Conservation (phyloP, 1,140 invertebrate genomes). For the Eufriesea mexicana region DNA sequence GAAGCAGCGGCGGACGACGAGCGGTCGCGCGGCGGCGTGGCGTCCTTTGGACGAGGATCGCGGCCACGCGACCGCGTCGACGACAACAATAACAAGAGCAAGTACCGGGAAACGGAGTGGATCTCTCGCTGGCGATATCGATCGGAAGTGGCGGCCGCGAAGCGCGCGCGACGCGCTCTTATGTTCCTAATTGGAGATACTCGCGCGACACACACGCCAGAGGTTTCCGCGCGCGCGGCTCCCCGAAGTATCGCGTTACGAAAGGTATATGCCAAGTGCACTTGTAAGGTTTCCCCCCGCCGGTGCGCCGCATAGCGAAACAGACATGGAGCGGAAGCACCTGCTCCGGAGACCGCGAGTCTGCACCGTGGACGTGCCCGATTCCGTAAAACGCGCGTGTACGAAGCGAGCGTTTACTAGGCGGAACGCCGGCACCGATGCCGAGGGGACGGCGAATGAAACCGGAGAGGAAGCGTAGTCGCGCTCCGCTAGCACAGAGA, state of each 20-base stretch:
- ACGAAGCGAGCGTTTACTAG: neutral
- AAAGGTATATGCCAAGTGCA: constrained; percentile 53
- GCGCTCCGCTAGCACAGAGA: neutral
- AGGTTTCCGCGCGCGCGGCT: constrained; percentile 55
- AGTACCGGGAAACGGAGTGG: neutral
- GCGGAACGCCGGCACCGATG: neutral
- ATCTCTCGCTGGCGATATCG: constrained; percentile 25
- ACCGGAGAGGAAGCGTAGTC: neutral
- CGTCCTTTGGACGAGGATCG: no score
- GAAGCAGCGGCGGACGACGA: no score
- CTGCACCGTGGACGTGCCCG: no score
- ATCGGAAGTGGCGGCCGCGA: neutral
- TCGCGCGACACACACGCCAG: constrained; percentile 31
- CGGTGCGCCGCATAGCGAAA: constrained; percentile 28
- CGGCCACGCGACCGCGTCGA: neutral
- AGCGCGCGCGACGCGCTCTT: constrained; percentile 12
- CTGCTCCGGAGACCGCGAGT: neutral
- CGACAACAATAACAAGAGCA: neutral
- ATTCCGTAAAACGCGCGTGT: neutral
- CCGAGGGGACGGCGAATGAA: no score
- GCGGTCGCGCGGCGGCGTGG: no score
- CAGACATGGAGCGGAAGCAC: constrained; percentile 25
- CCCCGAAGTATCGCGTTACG: constrained; percentile 56
- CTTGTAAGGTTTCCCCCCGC: constrained; percentile 52
- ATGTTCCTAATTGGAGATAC: constrained; percentile 53